Evolutionary conservation across 2,888 invertebrate species (phyloP).

Genomic region (Dendrolimus houi): DNA sequence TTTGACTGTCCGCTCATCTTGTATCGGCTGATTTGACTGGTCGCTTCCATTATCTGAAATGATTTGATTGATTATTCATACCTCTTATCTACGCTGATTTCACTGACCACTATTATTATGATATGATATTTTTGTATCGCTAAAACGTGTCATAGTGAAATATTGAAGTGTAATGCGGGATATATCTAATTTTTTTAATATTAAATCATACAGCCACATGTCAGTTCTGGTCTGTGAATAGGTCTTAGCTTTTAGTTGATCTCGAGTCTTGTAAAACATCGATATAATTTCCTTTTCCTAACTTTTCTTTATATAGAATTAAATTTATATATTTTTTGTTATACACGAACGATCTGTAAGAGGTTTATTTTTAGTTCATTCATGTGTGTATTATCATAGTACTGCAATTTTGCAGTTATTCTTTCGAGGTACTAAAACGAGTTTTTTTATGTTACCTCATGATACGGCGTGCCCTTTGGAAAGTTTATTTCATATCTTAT

Average conservation of each 20-base stretch:
- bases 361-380: slow-evolving; percentile 29
- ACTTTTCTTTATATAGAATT: slow-evolving; percentile 40
- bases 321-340: slow-evolving; percentile 52
- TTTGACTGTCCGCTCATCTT: too few species aligned
- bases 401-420: background rate
- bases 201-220: too few species aligned
- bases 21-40: too few species aligned
- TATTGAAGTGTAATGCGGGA: too few species aligned
- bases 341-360: slow-evolving; percentile 27
- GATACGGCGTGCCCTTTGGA: slow-evolving; percentile 5
- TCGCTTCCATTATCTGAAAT: too few species aligned
- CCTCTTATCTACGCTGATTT: too few species aligned
- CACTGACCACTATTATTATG: too few species aligned
- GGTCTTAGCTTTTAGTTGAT: slow-evolving; percentile 41
- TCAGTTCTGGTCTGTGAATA: slow-evolving; percentile 6
- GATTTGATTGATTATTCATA: too few species aligned
- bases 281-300: slow-evolving; percentile 36
- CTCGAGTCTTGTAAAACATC: slow-evolving; percentile 54
- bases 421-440: background rate
- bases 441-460: slow-evolving; percentile 2
- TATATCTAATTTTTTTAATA: too few species aligned
- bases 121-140: too few species aligned
- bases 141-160: too few species aligned
- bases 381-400: background rate
- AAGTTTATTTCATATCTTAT: slow-evolving; percentile 24